A percentile compares a stretch with the other conserved stretches of the same genome.
These are phyloP conservation scores for Polypterus senegalus DNA, from an alignment of 2,113 vertebrate genomes.

Conservation along the genomic window DNA sequence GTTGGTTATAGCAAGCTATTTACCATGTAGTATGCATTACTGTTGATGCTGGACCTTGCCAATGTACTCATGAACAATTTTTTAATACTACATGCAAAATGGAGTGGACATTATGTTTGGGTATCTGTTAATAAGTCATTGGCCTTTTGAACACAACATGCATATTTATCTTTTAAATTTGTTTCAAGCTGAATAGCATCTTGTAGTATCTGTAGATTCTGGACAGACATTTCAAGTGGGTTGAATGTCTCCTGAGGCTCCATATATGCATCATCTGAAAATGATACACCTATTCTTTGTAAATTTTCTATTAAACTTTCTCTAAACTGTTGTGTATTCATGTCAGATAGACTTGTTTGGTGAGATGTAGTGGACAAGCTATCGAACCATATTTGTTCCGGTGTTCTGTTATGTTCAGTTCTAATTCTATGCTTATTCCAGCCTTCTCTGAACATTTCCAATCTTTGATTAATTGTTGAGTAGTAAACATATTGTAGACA, in stretches of 20 bases:
- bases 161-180: not conserved
- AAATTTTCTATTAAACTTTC: not conserved
- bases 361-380: not conserved
- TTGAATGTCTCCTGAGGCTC: not conserved
- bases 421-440: conserved; percentile 4
- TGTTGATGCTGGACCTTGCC: not conserved
- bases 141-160: not conserved
- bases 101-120: not conserved
- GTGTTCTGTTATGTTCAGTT: not conserved
- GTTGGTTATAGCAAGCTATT: not conserved
- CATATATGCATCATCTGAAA: not conserved
- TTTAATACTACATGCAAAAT: not conserved
- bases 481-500: too few relatives aligned
- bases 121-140: conserved; percentile 1
- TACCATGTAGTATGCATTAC: not conserved
- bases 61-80: not conserved
- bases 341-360: not conserved
- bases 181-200: not conserved
- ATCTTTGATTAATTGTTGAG: too few relatives aligned
- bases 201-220: not conserved
- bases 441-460: conserved; percentile 3
- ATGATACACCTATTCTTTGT: not conserved
- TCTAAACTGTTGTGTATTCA: not conserved
- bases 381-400: conserved; percentile 1
- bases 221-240: not conserved